Evolutionary conservation across 2,888 invertebrate genomes (phyloP).

Genomic region (Drosophila setosimentum): DNA sequence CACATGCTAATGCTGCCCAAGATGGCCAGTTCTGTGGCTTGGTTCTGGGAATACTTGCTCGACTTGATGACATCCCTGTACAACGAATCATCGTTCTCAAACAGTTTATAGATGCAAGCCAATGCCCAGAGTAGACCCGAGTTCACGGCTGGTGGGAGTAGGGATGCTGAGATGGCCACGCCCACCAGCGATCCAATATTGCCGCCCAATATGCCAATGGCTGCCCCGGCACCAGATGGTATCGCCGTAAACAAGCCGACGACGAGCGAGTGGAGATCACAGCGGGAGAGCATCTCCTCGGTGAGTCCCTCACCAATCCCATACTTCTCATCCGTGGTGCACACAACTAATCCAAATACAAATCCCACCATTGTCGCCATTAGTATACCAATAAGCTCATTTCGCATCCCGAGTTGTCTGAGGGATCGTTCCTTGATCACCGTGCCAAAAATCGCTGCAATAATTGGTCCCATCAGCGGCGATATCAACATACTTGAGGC

Average conservation of each 20-base stretch:
- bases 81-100: constrained; percentile 85
- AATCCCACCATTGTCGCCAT: constrained; percentile 90
- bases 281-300: constrained; percentile 88
- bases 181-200: constrained; percentile 92
- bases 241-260: constrained; percentile 91
- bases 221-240: constrained; percentile 92
- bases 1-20: constrained; percentile 90
- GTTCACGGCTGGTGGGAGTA: constrained; percentile 93
- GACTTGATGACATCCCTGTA: constrained; percentile 85
- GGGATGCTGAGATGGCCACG: constrained; percentile 92
- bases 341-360: constrained; percentile 88
- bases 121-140: constrained; percentile 89
- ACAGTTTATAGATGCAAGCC: constrained; percentile 87
- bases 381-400: constrained; percentile 89
- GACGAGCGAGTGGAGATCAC: constrained; percentile 89
- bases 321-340: constrained; percentile 87
- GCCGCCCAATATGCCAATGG: constrained; percentile 91
- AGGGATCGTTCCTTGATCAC: constrained; percentile 89
- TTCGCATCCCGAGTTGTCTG: constrained; percentile 88
- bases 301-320: constrained; percentile 88
- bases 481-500: constrained; percentile 93
- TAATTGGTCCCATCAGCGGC: constrained; percentile 92
- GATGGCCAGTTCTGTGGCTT: constrained; percentile 87
- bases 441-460: constrained; percentile 91
- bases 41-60: constrained; percentile 87